phyloP scores from a whole-genome alignment of 1,140 invertebrate species.

The Adelges cooleyi region DNA sequence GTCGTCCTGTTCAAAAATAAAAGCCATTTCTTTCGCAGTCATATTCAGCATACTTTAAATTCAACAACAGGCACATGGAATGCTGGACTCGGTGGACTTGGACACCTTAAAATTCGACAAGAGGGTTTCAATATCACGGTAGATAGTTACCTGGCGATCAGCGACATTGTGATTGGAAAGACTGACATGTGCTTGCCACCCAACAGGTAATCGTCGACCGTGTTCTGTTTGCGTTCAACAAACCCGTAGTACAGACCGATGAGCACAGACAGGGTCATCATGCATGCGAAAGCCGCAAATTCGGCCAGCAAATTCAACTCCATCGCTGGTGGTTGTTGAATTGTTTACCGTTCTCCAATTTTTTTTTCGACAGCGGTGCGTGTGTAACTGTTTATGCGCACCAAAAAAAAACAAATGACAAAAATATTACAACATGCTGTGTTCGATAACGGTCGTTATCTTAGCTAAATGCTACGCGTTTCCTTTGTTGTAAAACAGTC shows the following conservation, averaged over 20 bases:
- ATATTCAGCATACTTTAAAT: too few species aligned
- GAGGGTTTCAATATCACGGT: not conserved
- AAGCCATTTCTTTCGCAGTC: too few species aligned
- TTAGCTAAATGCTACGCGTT: too few species aligned
- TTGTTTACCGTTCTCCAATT: too few species aligned
- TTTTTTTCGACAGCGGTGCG: too few species aligned
- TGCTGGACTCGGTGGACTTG: not conserved
- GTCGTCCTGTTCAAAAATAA: too few species aligned
- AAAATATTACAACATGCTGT: too few species aligned
- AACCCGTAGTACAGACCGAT: conserved; percentile 74
- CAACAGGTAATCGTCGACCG: conserved; percentile 64
- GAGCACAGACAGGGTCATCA: conserved; percentile 54
- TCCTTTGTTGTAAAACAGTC: too few species aligned
- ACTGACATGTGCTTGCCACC: conserved; percentile 69
- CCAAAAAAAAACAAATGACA: too few species aligned
- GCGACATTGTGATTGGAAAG: conserved; percentile 65
- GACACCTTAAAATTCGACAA: not conserved
- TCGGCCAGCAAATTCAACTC: conserved; percentile 38
- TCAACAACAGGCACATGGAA: too few species aligned
- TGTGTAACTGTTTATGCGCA: too few species aligned
- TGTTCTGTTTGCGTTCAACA: conserved; percentile 61
- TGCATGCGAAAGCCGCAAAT: conserved; percentile 53
- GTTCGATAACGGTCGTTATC: too few species aligned
- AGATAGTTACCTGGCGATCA: conserved; percentile 56
- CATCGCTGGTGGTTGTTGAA: not conserved